Evolutionary conservation across 2,113 vertebrate species (phyloP).

Genomic region (sheep (Ovis aries)): DNA sequence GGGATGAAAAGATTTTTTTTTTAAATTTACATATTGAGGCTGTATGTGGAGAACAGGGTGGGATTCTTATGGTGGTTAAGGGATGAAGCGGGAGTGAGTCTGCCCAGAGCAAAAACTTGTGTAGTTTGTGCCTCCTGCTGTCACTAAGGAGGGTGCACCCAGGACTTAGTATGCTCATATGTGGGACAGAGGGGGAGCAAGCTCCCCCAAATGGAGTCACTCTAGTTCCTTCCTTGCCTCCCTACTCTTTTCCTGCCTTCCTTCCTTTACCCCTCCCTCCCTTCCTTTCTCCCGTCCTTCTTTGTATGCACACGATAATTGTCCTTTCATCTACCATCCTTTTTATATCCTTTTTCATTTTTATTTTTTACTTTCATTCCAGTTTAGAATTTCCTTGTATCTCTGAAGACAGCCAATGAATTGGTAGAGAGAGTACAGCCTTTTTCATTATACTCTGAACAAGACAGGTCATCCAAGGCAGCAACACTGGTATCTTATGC

Average conservation of each 20-base stretch:
- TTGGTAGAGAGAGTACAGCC: not conserved
- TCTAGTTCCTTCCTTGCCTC: not conserved
- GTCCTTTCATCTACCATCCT: not conserved
- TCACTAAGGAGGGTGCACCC: rapidly evolving
- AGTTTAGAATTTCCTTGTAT: not conserved
- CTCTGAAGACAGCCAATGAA: not conserved
- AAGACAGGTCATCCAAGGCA: not conserved
- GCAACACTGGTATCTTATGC: not conserved
- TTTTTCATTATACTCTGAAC: not conserved
- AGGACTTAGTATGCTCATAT: not conserved
- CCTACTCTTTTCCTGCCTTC: too few relatives aligned
- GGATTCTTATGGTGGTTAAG: not conserved
- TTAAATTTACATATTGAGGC: not conserved
- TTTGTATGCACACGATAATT: not conserved
- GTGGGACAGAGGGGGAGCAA: not conserved
- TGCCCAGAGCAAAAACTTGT: not conserved
- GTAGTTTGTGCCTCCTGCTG: not conserved
- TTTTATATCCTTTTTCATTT: not conserved
- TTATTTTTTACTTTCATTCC: not conserved
- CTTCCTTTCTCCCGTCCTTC: not conserved
- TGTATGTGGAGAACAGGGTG: not conserved
- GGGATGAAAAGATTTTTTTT: not conserved
- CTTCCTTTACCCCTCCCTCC: rapidly evolving
- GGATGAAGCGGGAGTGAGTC: rapidly evolving
- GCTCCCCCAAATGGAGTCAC: not conserved